Conservation (phyloP, 2,113 vertebrate genomes). For the Isichthys henryi region DNA sequence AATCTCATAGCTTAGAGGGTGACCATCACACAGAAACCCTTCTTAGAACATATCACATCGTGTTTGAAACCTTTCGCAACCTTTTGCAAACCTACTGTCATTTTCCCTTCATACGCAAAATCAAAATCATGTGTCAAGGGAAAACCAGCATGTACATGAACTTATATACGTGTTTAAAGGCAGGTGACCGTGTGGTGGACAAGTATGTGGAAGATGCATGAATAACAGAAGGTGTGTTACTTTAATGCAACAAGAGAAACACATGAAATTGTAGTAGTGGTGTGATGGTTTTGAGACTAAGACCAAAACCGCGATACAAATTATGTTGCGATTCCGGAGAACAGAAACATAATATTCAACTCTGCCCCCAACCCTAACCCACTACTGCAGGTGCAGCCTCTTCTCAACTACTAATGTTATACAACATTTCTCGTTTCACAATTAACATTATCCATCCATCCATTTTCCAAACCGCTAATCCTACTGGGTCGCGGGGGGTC, state of each 20-base stretch:
- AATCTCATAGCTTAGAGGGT: neutral
- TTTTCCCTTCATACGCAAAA: neutral
- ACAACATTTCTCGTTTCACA: no score
- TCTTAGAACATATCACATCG: neutral
- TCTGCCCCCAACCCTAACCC: no score
- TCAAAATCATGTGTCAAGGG: neutral
- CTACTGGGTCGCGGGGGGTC: no score
- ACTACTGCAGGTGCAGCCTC: no score
- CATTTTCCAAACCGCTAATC: no score
- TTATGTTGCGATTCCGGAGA: no score
- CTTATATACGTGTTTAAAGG: neutral
- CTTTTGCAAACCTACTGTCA: neutral
- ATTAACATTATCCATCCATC: no score
- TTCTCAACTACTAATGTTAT: no score
- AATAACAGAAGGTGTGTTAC: neutral
- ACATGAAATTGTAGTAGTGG: neutral
- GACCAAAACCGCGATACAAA: no score
- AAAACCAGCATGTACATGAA: neutral
- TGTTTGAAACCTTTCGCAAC: neutral
- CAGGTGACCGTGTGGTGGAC: neutral
- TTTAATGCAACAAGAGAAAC: neutral
- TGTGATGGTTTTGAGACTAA: no score
- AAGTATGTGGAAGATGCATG: neutral
- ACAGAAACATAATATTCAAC: no score
- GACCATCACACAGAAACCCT: neutral